Base-by-base conservation (phyloP, 2,797 vertebrate species). In the Anas bahamensis region DNA sequence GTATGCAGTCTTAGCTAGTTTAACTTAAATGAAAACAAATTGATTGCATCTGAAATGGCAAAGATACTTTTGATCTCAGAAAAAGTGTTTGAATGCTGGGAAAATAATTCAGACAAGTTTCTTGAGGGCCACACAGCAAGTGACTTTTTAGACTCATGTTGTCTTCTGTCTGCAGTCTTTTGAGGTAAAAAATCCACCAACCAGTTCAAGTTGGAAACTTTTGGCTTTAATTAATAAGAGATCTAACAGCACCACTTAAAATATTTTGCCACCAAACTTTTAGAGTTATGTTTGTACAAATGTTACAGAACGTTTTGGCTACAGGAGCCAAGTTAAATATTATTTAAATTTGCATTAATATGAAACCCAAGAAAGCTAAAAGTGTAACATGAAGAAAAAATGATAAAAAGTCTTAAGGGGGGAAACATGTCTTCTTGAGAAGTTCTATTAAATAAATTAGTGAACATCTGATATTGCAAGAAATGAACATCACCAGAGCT, bases 271-370 rank as follows among this genome's bases (percentile, higher is more conserved):
- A 56, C 52, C 71, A 61, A 88, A 46, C 44, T 86, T 92, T 56
- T 68, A 23, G 63, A 48, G 14, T 91, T 93, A 72, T 73, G 71
- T 48, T 91, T 93, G 77, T 89, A 83, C 57, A 82, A 83, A 92
- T 87, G 83, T 93, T 90, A 85, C 48, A 78, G 83, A 68, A 66
- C 83, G 55, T 70, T 95, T 91, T 79, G 92, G 84, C 73, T 90
- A 83, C 71, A 63, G 61, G 37, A 42, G 53, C 82, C 89, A 83
- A 83, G 71, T 86, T 93, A 95, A 95, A 81, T 86, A 89, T 95
- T 95, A 94, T 93, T 94, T 89, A 73, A 64, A 73, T 95, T 94
- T 89, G 71, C 66, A 83, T 96, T 88, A 92, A 91, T 79, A 89
- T 57, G 79, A 92, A 94, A 89, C 73, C 26, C 41, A 17, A 89